Base-by-base conservation (phyloP, 2,797 vertebrate species). In the Halcyon badia region DNA sequence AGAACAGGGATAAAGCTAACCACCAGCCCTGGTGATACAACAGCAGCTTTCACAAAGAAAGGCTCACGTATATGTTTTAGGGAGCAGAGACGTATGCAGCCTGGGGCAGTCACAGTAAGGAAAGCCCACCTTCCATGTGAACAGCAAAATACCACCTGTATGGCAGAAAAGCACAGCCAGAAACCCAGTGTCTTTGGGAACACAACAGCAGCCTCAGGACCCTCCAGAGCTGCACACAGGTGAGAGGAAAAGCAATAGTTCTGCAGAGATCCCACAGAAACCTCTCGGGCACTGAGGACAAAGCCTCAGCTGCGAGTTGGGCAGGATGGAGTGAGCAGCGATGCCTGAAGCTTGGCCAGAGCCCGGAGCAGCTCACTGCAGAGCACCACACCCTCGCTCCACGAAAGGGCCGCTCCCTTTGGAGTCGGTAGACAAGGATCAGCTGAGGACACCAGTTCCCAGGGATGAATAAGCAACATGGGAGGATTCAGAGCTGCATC, bases 311-410 rank as follows among this genome's bases (percentile, higher is more conserved):
- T 51, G 49, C 31, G 44, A 69, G n/a, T 28, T 58, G 2, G 3
- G 44, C 48, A 31, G 56, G 48, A 79, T 4, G 10, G n/a, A 70
- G 42, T 52, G 13, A 58, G 52, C 19, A 78, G 46, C 1, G 2
- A 30, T 7, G 48, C 39, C 41, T 42, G 78, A 46, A 54, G 72
- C 60, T 33, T 2, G 1, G 58, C 33, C 19, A 19, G 26, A 30
- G 39, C 3, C 0, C 2, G 1, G 0, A 48, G 31, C 79, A 42
- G 42, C 30, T 90, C 35, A 7, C 48, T 46, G 37, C 52, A 75
- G 25, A 91, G 28, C 76, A 22, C 12, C 1, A 3, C 25, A 52
- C 9, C 25, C 26, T 31, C 25, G 28, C 49, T 49, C 22, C 54
- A 26, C 44, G 44, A 64, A 83, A 66, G 1, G 6, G 10, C 19